These are phyloP conservation scores for Drosophila insularis DNA, from an alignment of 1,140 invertebrate species.

Conservation along the genomic window DNA sequence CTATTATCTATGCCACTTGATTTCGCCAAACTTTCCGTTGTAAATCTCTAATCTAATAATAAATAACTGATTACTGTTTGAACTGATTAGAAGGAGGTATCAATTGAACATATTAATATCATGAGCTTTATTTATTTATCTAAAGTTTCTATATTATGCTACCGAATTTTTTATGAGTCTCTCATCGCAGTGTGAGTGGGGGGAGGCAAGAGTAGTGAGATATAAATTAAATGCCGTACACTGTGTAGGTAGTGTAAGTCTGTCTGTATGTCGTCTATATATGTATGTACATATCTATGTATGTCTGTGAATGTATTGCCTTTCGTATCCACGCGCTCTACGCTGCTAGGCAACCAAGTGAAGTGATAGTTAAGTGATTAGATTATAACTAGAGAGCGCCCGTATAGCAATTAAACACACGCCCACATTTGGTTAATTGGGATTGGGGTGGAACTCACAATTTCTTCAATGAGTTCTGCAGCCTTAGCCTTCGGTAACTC, in stretches of 20 bases:
- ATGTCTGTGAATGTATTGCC: slow-evolving; percentile 15
- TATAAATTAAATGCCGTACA: not conserved
- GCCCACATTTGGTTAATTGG: not conserved
- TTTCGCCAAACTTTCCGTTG: not conserved
- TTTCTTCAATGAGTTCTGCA: slow-evolving; percentile 40
- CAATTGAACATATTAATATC: not conserved
- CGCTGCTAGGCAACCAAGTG: slow-evolving; percentile 46
- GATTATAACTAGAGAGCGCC: slow-evolving; percentile 27
- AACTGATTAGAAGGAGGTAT: not conserved
- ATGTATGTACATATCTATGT: slow-evolving; percentile 15
- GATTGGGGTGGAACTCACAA: slow-evolving; percentile 49
- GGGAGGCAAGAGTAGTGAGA: no score
- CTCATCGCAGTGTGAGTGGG: no score
- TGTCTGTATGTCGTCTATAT: slow-evolving; percentile 12
- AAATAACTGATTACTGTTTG: no score
- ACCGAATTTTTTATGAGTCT: not conserved
- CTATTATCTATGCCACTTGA: not conserved
- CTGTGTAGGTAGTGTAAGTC: not conserved
- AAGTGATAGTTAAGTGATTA: slow-evolving; percentile 36
- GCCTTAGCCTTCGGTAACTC: not conserved
- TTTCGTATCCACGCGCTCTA: slow-evolving; percentile 29
- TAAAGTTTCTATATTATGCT: not conserved
- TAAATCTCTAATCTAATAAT: not conserved
- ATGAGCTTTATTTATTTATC: not conserved
- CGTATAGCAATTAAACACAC: slow-evolving; percentile 5